Conservation (phyloP, 1,140 invertebrate genomes). For the Popillia japonica region DNA sequence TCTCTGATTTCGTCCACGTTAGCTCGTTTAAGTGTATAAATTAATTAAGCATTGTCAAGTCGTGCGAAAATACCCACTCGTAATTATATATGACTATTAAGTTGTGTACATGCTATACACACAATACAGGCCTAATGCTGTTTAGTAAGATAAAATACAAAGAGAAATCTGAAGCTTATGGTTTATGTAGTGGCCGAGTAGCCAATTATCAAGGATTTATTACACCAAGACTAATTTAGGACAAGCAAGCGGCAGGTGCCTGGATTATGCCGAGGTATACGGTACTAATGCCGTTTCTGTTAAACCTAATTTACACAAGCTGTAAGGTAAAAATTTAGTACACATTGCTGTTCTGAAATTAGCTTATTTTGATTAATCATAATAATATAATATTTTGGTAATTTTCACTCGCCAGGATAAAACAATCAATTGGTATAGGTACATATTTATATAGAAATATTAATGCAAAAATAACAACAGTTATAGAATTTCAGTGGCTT, state of each 20-base stretch:
- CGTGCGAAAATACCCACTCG: conserved; percentile 10
- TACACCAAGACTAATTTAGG: conserved; percentile 53
- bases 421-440: no score
- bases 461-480: no score
- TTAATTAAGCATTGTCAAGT: conserved; percentile 32
- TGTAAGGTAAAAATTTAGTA: conserved; percentile 7
- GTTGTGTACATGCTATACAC: not conserved
- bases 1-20: not conserved
- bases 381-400: no score
- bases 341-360: not conserved
- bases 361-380: not conserved
- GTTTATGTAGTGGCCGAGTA: conserved; percentile 51
- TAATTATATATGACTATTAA: conserved; percentile 37
- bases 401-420: no score
- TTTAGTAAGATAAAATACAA: conserved; percentile 39
- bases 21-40: conserved; percentile 10
- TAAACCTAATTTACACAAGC: conserved; percentile 26
- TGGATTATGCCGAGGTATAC: conserved; percentile 50
- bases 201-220: conserved; percentile 57
- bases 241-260: conserved; percentile 54
- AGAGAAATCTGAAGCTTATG: conserved; percentile 54
- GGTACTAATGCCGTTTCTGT: conserved; percentile 47
- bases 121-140: conserved; percentile 28
- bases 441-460: no score
- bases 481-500: no score